A percentile compares a stretch with the other conserved stretches of the same genome.
Conservation (phyloP, 23 tunicate species). For the Botrylloides violaceus region DNA sequence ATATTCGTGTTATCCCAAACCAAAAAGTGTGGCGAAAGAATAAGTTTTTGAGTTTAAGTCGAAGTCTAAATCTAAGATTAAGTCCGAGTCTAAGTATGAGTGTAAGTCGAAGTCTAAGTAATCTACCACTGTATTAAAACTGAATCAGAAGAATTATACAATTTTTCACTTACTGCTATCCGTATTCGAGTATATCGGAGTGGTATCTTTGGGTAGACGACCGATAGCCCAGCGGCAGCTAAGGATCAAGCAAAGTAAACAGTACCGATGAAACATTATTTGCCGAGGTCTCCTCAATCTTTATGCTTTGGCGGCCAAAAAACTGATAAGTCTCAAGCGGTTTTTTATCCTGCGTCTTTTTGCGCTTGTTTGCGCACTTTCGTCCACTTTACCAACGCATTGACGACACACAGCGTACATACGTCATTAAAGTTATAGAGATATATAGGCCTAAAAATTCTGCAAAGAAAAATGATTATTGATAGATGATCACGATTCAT, state of each 20-base stretch:
- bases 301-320: background rate
- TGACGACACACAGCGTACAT: background rate
- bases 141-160: no score
- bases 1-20: no score
- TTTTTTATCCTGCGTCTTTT: background rate
- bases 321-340: background rate
- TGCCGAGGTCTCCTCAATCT: background rate
- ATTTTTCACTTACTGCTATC: background rate
- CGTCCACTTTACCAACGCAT: background rate
- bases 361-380: background rate
- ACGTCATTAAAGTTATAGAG: background rate
- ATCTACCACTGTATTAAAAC: no score
- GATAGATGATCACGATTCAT: no score
- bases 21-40: no score
- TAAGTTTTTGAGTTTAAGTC: no score
- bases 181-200: background rate
- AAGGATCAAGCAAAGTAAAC: conserved; percentile 23
- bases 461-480: no score
- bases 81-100: no score
- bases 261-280: conserved; percentile 3
- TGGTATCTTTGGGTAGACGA: conserved; percentile 12
- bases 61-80: no score
- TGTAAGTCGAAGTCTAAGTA: no score
- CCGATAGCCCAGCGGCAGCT: conserved; percentile 21
- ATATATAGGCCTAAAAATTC: no score